Evolutionary conservation across 2,888 invertebrate species (phyloP).

Genomic region (Orthosia cruda): DNA sequence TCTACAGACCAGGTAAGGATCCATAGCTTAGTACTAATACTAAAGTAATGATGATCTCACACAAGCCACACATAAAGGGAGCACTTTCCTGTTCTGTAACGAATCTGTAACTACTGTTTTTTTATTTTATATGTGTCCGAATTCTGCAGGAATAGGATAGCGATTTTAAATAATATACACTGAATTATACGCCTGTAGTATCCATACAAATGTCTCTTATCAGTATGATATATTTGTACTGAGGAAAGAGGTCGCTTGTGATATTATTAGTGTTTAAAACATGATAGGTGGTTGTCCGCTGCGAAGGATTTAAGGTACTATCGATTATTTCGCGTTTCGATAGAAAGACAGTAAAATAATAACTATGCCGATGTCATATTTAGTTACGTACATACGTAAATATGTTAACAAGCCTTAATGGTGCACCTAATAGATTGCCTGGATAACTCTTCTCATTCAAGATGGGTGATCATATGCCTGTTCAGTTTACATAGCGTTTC

Average conservation of each 20-base stretch:
- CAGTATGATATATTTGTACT: slow-evolving; percentile 45
- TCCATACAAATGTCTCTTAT: slow-evolving; percentile 41
- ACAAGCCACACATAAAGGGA: slow-evolving; percentile 18
- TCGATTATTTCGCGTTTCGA: slow-evolving; percentile 1
- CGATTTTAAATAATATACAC: slow-evolving; percentile 12
- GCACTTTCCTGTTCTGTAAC: slow-evolving; percentile 47
- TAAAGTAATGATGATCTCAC: slow-evolving; percentile 41
- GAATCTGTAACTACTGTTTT: background rate
- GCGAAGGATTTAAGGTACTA: slow-evolving; percentile 9
- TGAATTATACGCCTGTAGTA: slow-evolving; percentile 11
- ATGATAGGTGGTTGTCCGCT: slow-evolving; percentile 21
- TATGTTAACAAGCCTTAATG: background rate
- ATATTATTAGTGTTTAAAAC: slow-evolving; percentile 52
- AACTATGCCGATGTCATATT: background rate
- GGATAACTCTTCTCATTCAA: background rate
- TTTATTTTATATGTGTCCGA: background rate
- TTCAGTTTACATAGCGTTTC: background rate
- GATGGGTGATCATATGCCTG: background rate
- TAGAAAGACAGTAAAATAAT: background rate
- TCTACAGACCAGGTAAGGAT: slow-evolving; percentile 84
- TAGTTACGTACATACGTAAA: background rate
- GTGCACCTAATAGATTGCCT: background rate
- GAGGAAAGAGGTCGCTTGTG: slow-evolving; percentile 62
- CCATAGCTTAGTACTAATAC: background rate
- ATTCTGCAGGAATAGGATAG: slow-evolving; percentile 4